Base-by-base conservation (phyloP, 2,888 invertebrate genomes). In the Thereva nobilitata region DNA sequence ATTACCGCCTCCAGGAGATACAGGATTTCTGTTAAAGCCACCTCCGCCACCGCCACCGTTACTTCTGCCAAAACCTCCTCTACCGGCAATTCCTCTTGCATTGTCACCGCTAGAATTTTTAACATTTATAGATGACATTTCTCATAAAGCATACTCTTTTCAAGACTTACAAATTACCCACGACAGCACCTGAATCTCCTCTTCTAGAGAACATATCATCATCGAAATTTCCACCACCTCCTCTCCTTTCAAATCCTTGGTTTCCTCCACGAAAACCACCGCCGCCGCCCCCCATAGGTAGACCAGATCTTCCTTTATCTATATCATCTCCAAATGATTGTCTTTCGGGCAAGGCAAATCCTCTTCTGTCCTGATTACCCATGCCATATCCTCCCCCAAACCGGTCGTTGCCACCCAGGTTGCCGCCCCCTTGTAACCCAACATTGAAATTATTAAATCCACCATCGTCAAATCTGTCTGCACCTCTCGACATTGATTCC, bases 221-320 rank as follows among this genome's bases (percentile, higher is more conserved):
- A 44, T 49, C 64, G 10, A 45, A 50, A 37, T 34, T 47, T 3
- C 47, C 54, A 42, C 50, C 35, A 23, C 66, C 64, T 10, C 23
- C 41, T 10, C 49, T 40, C 9, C 67, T 38, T 34, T 57, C 52
- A 34, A 49, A 47, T 12, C 64, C 61, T 1, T 9, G 40, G 10
- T 12, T 35, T 5, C 47, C 55, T 9, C 61, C 56, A 9, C 57
- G 42, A 35, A 61, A 44, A 6, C 66, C 66, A 34, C 72, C 71
- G 37, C 69, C 69, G 5, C 70, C 67, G 5, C 6, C 76, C 67
- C 68, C 61, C 40, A 38, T 45, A 34, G 37, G 4, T 8, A 42
- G 42, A 71, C 41, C 77, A 74, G 40, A 72, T 72, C 66, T 75
- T 75, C 41, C 41, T 4, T 44, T 44, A 7, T 41, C 49, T 9